A percentile compares a stretch with the other conserved stretches of the same genome.
phyloP scores from a whole-genome alignment of 2,113 vertebrate species.

The Scartelaos histophorus region DNA sequence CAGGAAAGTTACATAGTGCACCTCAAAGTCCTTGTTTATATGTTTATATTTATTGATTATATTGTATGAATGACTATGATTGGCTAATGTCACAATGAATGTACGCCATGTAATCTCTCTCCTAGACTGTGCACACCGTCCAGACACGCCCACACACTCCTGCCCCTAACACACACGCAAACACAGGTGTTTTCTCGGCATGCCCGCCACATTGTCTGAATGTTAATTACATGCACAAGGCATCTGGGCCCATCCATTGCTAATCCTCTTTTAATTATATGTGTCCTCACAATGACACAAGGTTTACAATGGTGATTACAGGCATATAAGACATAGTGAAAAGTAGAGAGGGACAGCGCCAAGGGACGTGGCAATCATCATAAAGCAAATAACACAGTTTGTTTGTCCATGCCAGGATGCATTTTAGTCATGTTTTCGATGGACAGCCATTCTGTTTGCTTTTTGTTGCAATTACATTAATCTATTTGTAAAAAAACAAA shows the following conservation, averaged over 20 bases:
- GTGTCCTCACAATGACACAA: conserved; percentile 74
- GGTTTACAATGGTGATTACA: conserved; percentile 74
- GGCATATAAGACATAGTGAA: conserved; percentile 62
- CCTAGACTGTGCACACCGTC: conserved; percentile 26
- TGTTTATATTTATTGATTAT: background rate
- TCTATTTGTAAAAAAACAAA: background rate
- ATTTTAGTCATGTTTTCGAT: conserved; percentile 9
- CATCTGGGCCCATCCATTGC: conserved; percentile 68
- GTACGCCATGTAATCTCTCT: conserved; percentile 54
- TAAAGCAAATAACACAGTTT: conserved; percentile 52
- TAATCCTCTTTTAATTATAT: conserved; percentile 78
- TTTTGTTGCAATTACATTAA: conserved; percentile 1
- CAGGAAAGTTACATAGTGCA: no score
- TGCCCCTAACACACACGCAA: conserved; percentile 28
- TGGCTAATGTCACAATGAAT: conserved; percentile 54
- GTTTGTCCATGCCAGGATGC: conserved; percentile 34
- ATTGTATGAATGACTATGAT: conserved; percentile 42
- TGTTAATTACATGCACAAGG: conserved; percentile 75
- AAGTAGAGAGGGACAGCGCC: conserved; percentile 52
- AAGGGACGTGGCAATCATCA: conserved; percentile 55
- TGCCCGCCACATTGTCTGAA: conserved; percentile 71
- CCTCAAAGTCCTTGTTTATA: background rate
- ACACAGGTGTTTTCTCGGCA: conserved; percentile 72
- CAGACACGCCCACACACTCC: conserved; percentile 40
- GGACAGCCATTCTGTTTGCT: conserved; percentile 1